phyloP scores from a whole-genome alignment of 2,888 invertebrate species.

The Campoletis raptor region DNA sequence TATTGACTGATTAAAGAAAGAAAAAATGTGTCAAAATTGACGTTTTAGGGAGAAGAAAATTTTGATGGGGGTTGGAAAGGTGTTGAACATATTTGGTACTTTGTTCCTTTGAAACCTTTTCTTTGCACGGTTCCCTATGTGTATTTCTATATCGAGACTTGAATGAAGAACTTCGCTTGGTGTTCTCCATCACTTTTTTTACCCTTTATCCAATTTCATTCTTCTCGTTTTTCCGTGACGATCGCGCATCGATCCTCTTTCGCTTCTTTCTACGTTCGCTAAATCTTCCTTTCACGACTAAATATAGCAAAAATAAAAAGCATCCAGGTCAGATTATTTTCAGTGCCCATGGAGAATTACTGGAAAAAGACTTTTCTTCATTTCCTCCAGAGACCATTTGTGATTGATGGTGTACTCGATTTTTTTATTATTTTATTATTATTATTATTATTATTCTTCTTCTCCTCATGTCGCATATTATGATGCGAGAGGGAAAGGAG shows the following conservation, averaged over 20 bases:
- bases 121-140: background rate
- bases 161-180: background rate
- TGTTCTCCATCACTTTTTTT: slow-evolving; percentile 23
- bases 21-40: background rate
- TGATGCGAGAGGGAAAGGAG: slow-evolving; percentile 9
- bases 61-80: background rate
- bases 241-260: slow-evolving; percentile 27
- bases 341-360: slow-evolving; percentile 12
- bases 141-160: slow-evolving; percentile 1
- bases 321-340: slow-evolving; percentile 24
- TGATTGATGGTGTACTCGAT: slow-evolving; percentile 30
- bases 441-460: slow-evolving; percentile 6
- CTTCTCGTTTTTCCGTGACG: slow-evolving; percentile 6
- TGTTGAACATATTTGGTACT: background rate
- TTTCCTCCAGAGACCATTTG: slow-evolving; percentile 1
- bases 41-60: background rate
- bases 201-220: slow-evolving; percentile 41
- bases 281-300: slow-evolving; percentile 15
- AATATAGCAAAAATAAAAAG: slow-evolving; percentile 15
- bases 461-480: background rate
- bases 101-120: slow-evolving; percentile 8
- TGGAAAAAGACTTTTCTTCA: slow-evolving; percentile 34
- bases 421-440: background rate
- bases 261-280: slow-evolving; percentile 1
- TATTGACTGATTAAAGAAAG: background rate